These are phyloP conservation scores for Scatophagus argus DNA, from an alignment of 2,113 vertebrate genomes.

Conservation along the genomic window DNA sequence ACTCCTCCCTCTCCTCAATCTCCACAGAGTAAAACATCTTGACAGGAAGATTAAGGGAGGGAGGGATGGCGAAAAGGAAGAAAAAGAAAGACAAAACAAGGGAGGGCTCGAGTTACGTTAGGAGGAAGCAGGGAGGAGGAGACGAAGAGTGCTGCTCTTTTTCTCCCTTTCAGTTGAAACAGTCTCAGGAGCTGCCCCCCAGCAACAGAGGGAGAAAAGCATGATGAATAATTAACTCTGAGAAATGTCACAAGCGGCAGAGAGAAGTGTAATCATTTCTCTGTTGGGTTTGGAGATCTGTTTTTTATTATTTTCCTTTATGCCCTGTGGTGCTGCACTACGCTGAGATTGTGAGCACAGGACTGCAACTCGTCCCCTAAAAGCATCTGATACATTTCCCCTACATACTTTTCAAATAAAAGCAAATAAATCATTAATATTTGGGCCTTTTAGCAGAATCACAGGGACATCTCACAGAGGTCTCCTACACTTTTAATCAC, in stretches of 20 bases:
- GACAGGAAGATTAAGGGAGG: constrained; percentile 55
- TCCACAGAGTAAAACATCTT: constrained; percentile 46
- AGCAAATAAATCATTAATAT: constrained; percentile 83
- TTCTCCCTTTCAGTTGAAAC: constrained; percentile 58
- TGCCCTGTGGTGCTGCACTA: constrained; percentile 56
- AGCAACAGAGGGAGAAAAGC: constrained; percentile 80
- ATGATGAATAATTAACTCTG: constrained; percentile 83
- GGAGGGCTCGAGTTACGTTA: constrained; percentile 57
- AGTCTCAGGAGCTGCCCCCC: constrained; percentile 73
- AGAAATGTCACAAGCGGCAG: constrained; percentile 81
- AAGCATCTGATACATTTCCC: constrained; percentile 70
- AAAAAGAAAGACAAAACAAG: constrained; percentile 40
- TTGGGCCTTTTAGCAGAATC: constrained; percentile 67
- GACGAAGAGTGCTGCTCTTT: constrained; percentile 61
- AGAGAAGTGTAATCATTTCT: constrained; percentile 78
- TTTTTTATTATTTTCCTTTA: constrained; percentile 58
- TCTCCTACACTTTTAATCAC: constrained; percentile 71
- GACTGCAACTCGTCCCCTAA: constrained; percentile 62
- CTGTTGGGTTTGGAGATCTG: constrained; percentile 73
- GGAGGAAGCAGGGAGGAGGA: constrained; percentile 50
- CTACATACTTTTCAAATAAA: constrained; percentile 77
- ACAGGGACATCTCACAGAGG: constrained; percentile 45
- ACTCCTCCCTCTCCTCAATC: constrained; percentile 19
- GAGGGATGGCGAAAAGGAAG: not conserved
- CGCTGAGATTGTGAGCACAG: constrained; percentile 38